A percentile compares a stretch with the other conserved stretches of the same genome.
Evolutionary conservation across 1,140 invertebrate species (phyloP).

Genomic region (Drosophila paulistorum): DNA sequence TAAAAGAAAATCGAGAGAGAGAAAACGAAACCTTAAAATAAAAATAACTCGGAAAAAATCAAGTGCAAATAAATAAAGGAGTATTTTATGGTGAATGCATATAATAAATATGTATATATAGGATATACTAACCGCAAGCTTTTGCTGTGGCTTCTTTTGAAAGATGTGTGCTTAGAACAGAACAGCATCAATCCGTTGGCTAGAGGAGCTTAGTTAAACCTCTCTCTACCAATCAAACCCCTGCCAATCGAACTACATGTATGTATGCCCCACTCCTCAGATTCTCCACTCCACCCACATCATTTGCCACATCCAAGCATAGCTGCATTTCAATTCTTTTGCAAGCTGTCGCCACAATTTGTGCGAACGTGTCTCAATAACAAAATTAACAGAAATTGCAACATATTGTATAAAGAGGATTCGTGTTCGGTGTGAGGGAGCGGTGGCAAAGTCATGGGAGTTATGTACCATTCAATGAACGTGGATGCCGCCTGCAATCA

Average conservation of each 20-base stretch:
- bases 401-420: constrained; percentile 60
- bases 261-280: neutral
- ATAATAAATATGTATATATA: neutral
- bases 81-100: constrained; percentile 48
- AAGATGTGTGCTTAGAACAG: constrained; percentile 32
- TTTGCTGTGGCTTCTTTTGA: constrained; percentile 72
- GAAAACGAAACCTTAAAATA: constrained; percentile 7
- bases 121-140: constrained; percentile 54
- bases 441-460: neutral
- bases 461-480: neutral
- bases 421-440: constrained; percentile 18
- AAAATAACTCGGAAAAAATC: constrained; percentile 3
- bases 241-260: neutral
- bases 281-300: neutral
- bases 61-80: constrained; percentile 39
- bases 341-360: constrained; percentile 68
- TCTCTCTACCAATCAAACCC: neutral
- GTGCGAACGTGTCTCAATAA: constrained; percentile 77
- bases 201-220: constrained; percentile 12
- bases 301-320: neutral
- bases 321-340: constrained; percentile 56
- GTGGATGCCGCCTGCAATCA: neutral
- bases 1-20: neutral
- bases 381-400: constrained; percentile 80
- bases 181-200: constrained; percentile 30